Conservation (phyloP, 2,888 invertebrate genomes). For the Xestia rhomboidea region DNA sequence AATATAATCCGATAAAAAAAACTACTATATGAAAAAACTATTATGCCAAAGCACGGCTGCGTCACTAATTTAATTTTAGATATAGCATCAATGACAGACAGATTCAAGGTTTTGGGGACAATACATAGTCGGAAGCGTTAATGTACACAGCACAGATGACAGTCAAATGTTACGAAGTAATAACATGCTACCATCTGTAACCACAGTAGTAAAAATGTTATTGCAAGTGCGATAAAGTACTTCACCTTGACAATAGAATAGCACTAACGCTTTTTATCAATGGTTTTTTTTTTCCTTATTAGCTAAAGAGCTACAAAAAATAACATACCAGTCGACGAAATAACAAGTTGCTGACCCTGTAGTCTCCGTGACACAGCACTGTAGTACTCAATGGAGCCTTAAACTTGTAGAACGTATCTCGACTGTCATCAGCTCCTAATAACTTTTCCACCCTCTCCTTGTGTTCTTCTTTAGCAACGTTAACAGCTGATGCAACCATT, state of each 20-base stretch:
- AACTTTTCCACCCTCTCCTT: constrained; percentile 64
- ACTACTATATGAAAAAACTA: not conserved
- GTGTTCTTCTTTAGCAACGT: constrained; percentile 68
- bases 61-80: not conserved
- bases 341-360: constrained; percentile 73
- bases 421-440: constrained; percentile 36
- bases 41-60: not conserved
- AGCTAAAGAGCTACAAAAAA: not conserved
- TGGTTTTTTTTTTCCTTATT: not conserved
- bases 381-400: constrained; percentile 65
- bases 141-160: not conserved
- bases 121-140: not conserved
- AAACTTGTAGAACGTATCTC: constrained; percentile 58
- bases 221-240: too few relatives aligned
- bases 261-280: not conserved
- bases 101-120: constrained; percentile 4
- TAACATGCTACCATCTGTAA: not conserved
- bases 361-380: constrained; percentile 75
- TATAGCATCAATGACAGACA: not conserved
- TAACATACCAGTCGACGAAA: constrained; percentile 62
- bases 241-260: not conserved
- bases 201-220: too few relatives aligned
- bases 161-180: not conserved
- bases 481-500: constrained; percentile 60
- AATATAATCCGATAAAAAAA: not conserved